Conservation (phyloP, 2,113 vertebrate species). For the Nibea albiflora region DNA sequence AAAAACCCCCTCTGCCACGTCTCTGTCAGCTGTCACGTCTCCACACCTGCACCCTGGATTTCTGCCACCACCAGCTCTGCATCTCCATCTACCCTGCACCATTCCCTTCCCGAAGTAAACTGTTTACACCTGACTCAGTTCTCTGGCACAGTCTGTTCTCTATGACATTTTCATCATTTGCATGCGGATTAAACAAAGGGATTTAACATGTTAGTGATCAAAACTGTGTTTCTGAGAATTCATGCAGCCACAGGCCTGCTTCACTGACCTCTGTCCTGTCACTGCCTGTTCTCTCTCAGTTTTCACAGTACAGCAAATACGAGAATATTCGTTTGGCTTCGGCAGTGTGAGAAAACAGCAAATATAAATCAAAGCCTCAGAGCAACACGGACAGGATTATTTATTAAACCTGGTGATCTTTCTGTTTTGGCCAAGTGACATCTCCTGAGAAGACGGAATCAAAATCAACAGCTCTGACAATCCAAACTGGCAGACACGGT, state of each 20-base stretch:
- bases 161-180: too few relatives aligned
- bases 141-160: too few relatives aligned
- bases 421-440: neutral
- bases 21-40: too few relatives aligned
- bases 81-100: too few relatives aligned
- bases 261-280: neutral
- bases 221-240: neutral
- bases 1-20: too few relatives aligned
- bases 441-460: neutral
- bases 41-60: too few relatives aligned
- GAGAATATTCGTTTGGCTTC: neutral
- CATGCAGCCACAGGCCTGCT: neutral
- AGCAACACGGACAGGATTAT: slow-evolving; percentile 10
- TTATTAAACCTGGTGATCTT: slow-evolving; percentile 11
- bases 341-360: slow-evolving; percentile 1
- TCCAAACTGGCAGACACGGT: neutral
- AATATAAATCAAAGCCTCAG: neutral
- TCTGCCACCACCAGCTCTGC: too few relatives aligned
- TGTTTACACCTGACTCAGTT: too few relatives aligned
- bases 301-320: neutral
- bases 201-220: too few relatives aligned
- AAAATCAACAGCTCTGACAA: slow-evolving; percentile 9
- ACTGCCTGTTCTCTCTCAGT: neutral
- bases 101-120: too few relatives aligned
- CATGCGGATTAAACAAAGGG: too few relatives aligned